Percentiles rank a stretch among this genome's conserved stretches.
phyloP scores from a whole-genome alignment of 2,888 invertebrate genomes.

The Eudiplozoon nipponicum region DNA sequence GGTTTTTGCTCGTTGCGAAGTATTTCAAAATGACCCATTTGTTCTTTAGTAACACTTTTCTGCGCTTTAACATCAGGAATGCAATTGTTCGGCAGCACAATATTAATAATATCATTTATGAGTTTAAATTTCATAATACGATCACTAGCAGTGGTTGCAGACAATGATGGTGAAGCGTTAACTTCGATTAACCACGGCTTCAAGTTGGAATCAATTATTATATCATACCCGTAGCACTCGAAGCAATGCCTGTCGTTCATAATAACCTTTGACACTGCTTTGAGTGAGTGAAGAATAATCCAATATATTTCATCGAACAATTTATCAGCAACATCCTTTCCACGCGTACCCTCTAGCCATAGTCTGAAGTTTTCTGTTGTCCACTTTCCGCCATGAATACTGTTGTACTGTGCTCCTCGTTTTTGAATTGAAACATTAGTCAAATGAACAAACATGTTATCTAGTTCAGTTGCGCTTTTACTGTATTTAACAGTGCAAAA shows the following conservation, averaged over 20 bases:
- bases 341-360: slow-evolving; percentile 58
- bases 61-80: slow-evolving; percentile 37
- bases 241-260: slow-evolving; percentile 64
- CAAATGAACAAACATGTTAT: slow-evolving; percentile 46
- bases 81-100: slow-evolving; percentile 55
- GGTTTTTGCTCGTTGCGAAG: slow-evolving; percentile 28
- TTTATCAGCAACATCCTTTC: slow-evolving; percentile 46
- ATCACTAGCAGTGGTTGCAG: slow-evolving; percentile 69
- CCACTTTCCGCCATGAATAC: slow-evolving; percentile 66
- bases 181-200: slow-evolving; percentile 79
- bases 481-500: slow-evolving; percentile 71
- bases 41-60: slow-evolving; percentile 23
- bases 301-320: slow-evolving; percentile 44
- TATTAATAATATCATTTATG: slow-evolving; percentile 58
- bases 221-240: slow-evolving; percentile 63
- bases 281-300: slow-evolving; percentile 58
- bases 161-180: slow-evolving; percentile 71
- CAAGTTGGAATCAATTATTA: slow-evolving; percentile 62
- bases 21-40: slow-evolving; percentile 25
- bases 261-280: slow-evolving; percentile 36
- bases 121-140: slow-evolving; percentile 61
- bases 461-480: slow-evolving; percentile 25
- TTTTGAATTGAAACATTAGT: slow-evolving; percentile 93
- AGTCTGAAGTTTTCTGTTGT: slow-evolving; percentile 57
- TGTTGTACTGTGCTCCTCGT: slow-evolving; percentile 70